Evolutionary conservation across 2,888 invertebrate genomes (phyloP), one percentile per base, ranked within the genome.

Genomic region (Metellina segmentata): DNA sequence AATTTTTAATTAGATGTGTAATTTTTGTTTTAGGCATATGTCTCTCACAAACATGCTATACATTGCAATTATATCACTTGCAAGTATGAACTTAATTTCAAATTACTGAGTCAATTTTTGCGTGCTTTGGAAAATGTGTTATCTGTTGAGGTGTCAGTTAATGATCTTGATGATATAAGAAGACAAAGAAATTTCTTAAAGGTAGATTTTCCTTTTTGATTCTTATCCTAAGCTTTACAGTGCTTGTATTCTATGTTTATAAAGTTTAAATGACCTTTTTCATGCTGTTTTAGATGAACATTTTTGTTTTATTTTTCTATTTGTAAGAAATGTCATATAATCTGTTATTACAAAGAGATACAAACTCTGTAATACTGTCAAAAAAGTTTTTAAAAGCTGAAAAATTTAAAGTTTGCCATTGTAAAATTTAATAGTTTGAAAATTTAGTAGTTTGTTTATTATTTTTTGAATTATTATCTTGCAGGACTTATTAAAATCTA

Each of bases 171-270:
- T 48, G 86, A 91, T 48, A 71, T 77, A 61, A 77, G 13, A 8
- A 75, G 75, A 6, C 79, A 79, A 16, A 86, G 16, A 7, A 51
- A 11, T 11, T 19, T 16, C 48, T 61, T 85, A 16, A 74, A 74
- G 61, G 90, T 90, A 70, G 77, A 48, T 79, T 71, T 34, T 79
- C n/a, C 11, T 69, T 61, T 61, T 71, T 83, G 49, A 83, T n/a
- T 83, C 6, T 11, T 61, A 8, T 11, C 53, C 4, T 34, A 34
- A 34, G 34, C 34, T 34, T 34, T 34, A 34, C 34, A 34, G 34
- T 2, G 1, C 34, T 34, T 34, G 34, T 34, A 34, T 34, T 34
- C 34, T 34, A 34, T 34, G 34, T 34, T 34, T 34, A 34, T 34
- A 34, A 34, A 34, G 34, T 34, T 34, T 34, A 34, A 34, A 34